phyloP scores from a whole-genome alignment of 2,888 invertebrate species.

The Caenorhabditis japonica region DNA sequence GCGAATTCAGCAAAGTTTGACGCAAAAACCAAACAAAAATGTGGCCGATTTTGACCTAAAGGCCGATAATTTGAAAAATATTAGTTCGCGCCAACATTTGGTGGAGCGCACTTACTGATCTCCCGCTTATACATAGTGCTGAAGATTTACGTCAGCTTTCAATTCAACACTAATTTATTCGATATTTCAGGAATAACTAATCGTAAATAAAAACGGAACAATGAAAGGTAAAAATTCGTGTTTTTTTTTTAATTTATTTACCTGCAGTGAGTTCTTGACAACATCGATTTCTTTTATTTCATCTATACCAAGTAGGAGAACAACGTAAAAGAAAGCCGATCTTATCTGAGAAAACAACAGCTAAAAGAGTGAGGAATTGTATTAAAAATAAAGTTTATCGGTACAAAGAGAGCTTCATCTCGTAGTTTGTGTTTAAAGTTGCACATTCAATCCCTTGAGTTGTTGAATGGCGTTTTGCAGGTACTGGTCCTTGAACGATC shows the following conservation, averaged over 20 bases:
- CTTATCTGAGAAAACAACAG: constrained; percentile 49
- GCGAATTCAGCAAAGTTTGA: too few relatives aligned
- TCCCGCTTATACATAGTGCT: too few relatives aligned
- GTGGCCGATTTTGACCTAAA: too few relatives aligned
- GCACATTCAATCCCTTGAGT: constrained; percentile 69
- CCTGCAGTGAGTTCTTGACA: constrained; percentile 31
- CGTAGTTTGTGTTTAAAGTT: constrained; percentile 54
- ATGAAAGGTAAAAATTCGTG: neutral
- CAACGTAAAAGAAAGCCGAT: constrained; percentile 46
- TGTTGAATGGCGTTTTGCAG: constrained; percentile 74
- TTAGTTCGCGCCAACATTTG: too few relatives aligned
- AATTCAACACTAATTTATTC: constrained; percentile 47
- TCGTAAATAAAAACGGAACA: neutral
- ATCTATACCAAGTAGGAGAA: constrained; percentile 36
- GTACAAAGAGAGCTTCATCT: constrained; percentile 31
- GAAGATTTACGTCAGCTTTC: neutral
- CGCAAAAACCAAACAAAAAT: too few relatives aligned
- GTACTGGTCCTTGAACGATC: constrained; percentile 74
- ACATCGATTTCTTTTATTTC: constrained; percentile 45
- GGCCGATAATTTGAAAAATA: too few relatives aligned
- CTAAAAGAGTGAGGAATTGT: constrained; percentile 47
- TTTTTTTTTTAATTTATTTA: too few relatives aligned
- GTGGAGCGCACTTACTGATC: too few relatives aligned
- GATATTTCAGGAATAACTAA: constrained; percentile 15
- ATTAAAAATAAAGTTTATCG: constrained; percentile 40